Base-by-base conservation (phyloP, 1,140 invertebrate genomes). In the Mercenaria mercenaria region DNA sequence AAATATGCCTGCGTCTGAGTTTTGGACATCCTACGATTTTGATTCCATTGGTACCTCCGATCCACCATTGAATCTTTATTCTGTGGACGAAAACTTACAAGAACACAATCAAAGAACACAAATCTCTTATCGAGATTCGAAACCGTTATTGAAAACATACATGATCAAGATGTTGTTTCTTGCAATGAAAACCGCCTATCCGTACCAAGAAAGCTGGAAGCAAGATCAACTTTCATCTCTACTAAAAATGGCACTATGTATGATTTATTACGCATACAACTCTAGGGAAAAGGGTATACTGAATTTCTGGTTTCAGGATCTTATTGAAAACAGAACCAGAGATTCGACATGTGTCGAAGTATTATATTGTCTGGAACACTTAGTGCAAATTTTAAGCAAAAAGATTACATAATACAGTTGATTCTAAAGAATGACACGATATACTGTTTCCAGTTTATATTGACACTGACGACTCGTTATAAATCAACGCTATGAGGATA, bases 101-200 rank as follows among this genome's bases (percentile, higher is more conserved):
- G n/a, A n/a, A n/a, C n/a, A n/a, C n/a, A n/a, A 64, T 3, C 37
- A 74, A 23, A 47, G 23, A 23, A 23, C 37, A 52, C n/a, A 56
- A 29, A 59, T 83, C 13, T 29, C n/a, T 67, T 83, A 83, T 47
- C 32, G 81, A 13, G 41, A 83, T 69, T 83, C 81, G 8, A 83
- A 83, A 32, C 81, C 81, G 20, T n/a, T 83, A 10, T 23, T 83
- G 23, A 83, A 83, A 39, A 83, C 81, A 23, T 83, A 83, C 41
- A 67, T 83, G 34, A 83, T 83, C 32, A 83, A 83, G 39, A 83
- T 83, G 81, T 39, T 83, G 41, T 83, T 83, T 43, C 41, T 83
- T 11, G 81, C 81, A 23, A 83, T 83, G 81, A 83, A 83, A 50
- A 69, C 81, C 10, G 81, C 81, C 0, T 83, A 41, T 39, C 56